A percentile compares a stretch with the other conserved stretches of the same genome.
Conservation (phyloP, 2,797 vertebrate genomes). For the Hemibagrus guttatus region DNA sequence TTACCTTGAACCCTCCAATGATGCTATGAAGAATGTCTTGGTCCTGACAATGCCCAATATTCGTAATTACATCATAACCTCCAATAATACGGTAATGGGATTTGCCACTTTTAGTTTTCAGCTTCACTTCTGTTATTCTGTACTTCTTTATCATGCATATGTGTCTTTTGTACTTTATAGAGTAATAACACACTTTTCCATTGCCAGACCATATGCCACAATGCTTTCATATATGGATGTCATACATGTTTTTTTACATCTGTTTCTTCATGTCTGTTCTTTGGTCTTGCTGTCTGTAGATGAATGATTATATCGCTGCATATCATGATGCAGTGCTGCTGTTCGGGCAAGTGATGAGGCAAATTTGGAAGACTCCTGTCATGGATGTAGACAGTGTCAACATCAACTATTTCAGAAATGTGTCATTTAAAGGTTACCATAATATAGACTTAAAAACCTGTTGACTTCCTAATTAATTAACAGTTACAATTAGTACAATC, state of each 20-base stretch:
- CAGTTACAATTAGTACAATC: background rate
- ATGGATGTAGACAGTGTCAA: constrained; percentile 52
- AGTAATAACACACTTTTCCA: background rate
- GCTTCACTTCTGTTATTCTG: too few species aligned
- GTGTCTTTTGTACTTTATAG: constrained; percentile 3
- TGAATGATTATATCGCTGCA: constrained; percentile 82
- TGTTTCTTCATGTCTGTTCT: constrained; percentile 26
- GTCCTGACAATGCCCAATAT: constrained; percentile 77
- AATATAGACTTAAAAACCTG: background rate
- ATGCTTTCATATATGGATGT: background rate
- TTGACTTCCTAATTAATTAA: background rate
- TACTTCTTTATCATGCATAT: background rate
- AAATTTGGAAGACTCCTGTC: constrained; percentile 57
- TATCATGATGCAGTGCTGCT: constrained; percentile 87
- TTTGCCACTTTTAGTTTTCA: background rate
- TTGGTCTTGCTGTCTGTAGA: constrained; percentile 66
- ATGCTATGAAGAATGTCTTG: constrained; percentile 76
- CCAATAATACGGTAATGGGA: constrained; percentile 53
- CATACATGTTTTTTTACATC: background rate
- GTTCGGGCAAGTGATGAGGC: constrained; percentile 82
- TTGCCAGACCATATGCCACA: background rate
- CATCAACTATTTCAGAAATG: constrained; percentile 78
- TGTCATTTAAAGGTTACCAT: constrained; percentile 79
- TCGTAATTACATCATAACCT: constrained; percentile 68
- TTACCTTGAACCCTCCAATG: constrained; percentile 66